These are phyloP conservation scores for Ecdyonurus torrentis DNA, from an alignment of 2,888 invertebrate genomes.

Conservation along the genomic window DNA sequence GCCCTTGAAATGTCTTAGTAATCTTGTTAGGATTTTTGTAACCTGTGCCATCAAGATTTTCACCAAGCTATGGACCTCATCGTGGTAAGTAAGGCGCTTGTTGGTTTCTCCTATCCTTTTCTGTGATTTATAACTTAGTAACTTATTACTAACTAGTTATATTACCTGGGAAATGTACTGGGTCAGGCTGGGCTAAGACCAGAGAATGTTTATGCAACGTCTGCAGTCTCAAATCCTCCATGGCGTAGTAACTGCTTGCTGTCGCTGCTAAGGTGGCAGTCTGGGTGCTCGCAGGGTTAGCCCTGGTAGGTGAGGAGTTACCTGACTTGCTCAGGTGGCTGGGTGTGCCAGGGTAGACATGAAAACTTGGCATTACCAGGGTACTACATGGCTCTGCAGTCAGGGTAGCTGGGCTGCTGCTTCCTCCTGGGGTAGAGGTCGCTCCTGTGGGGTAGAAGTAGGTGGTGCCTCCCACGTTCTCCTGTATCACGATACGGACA, in stretches of 20 bases:
- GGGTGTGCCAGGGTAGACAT: constrained; percentile 47
- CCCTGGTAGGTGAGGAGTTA: constrained; percentile 21
- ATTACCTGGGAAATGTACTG: constrained; percentile 37
- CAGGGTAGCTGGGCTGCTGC: constrained; percentile 5
- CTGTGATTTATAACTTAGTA: no score
- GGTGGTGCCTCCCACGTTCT: constrained; percentile 87
- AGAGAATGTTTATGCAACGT: constrained; percentile 58
- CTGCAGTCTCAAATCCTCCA: constrained; percentile 67
- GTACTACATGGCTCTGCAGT: constrained; percentile 11
- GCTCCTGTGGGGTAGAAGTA: constrained; percentile 65
- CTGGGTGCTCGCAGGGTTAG: constrained; percentile 22
- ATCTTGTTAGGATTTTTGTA: no score
- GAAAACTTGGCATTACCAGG: constrained; percentile 30
- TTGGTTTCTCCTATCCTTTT: no score
- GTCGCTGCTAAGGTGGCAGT: constrained; percentile 17
- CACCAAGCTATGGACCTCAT: no score
- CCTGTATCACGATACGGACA: constrained; percentile 42
- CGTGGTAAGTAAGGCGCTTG: no score
- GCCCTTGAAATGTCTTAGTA: no score
- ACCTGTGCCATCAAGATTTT: no score
- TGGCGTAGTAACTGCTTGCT: constrained; percentile 50
- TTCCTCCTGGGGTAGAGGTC: background rate
- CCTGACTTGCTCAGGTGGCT: constrained; percentile 33
- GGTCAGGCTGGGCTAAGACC: constrained; percentile 57
- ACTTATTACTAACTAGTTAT: no score